Evolutionary conservation across 2,888 invertebrate species (phyloP).

Genomic region (Caenorhabditis angaria): DNA sequence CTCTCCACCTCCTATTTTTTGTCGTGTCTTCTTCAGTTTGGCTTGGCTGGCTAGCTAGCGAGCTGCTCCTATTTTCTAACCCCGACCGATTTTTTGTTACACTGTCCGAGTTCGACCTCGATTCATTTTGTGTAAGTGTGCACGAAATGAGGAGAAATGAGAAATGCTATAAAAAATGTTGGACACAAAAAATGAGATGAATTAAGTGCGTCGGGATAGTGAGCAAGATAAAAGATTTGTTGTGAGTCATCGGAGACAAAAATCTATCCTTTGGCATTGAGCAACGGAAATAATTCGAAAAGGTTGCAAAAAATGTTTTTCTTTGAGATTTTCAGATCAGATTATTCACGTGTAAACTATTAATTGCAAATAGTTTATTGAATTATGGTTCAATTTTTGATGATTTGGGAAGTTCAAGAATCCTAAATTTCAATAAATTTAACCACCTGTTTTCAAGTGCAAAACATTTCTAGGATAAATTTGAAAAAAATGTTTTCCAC

Average conservation of each 20-base stretch:
- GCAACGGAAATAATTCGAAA: too few species aligned
- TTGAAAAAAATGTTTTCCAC: too few species aligned
- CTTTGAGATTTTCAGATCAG: too few species aligned
- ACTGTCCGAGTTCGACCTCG: slow-evolving; percentile 4
- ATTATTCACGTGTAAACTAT: too few species aligned
- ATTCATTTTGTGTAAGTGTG: slow-evolving; percentile 2
- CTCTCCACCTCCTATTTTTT: neutral
- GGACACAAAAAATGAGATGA: slow-evolving; percentile 2
- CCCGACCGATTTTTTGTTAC: neutral
- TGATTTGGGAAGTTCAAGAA: too few species aligned
- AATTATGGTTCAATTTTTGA: neutral
- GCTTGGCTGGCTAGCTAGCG: too few species aligned
- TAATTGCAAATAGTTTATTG: too few species aligned
- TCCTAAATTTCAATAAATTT: too few species aligned
- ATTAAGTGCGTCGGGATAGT: neutral
- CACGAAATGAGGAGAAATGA: slow-evolving; percentile 2
- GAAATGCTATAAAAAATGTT: slow-evolving; percentile 1
- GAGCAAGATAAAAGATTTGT: neutral
- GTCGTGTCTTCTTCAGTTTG: neutral
- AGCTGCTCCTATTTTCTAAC: neutral
- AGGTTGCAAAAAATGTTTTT: too few species aligned
- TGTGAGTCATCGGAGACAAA: neutral
- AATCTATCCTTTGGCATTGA: too few species aligned
- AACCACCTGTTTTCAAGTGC: too few species aligned
- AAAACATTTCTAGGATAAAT: too few species aligned